phyloP scores from a whole-genome alignment of 2,797 vertebrate genomes.

The Carapus acus region DNA sequence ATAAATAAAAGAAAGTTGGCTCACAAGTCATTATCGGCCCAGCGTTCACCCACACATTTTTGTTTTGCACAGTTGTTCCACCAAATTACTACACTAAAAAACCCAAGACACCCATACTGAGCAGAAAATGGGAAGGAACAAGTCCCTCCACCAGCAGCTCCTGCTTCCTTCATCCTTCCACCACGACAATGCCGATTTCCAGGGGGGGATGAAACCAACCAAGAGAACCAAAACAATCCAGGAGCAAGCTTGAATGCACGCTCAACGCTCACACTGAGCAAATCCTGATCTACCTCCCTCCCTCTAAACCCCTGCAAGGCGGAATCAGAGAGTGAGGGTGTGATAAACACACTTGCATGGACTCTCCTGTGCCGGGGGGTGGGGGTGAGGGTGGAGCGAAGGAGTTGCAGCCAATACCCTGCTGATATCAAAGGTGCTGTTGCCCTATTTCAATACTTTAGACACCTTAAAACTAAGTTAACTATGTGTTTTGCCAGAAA shows the following conservation, averaged over 20 bases:
- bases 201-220: background rate
- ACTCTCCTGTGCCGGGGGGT: slow-evolving; percentile 16
- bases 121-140: background rate
- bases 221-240: background rate
- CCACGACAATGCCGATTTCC: background rate
- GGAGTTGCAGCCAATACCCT: slow-evolving; percentile 43
- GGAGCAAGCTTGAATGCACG: too few species aligned
- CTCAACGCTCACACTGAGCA: background rate
- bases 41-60: background rate
- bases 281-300: background rate
- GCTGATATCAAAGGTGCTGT: slow-evolving; percentile 53
- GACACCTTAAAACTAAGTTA: slow-evolving; percentile 34
- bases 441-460: slow-evolving; percentile 43
- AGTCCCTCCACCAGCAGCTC: background rate
- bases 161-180: background rate
- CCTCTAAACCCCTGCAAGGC: background rate
- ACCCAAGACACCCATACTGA: background rate
- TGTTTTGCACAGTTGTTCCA: background rate
- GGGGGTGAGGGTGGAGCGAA: slow-evolving; percentile 22
- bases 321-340: slow-evolving; percentile 19
- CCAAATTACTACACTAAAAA: background rate
- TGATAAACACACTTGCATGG: slow-evolving; percentile 5
- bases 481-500: too few species aligned
- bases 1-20: too few species aligned
- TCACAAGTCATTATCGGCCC: too few species aligned